Evolutionary conservation across 1,140 invertebrate species (phyloP).

Genomic region (Drosophila pachea): DNA sequence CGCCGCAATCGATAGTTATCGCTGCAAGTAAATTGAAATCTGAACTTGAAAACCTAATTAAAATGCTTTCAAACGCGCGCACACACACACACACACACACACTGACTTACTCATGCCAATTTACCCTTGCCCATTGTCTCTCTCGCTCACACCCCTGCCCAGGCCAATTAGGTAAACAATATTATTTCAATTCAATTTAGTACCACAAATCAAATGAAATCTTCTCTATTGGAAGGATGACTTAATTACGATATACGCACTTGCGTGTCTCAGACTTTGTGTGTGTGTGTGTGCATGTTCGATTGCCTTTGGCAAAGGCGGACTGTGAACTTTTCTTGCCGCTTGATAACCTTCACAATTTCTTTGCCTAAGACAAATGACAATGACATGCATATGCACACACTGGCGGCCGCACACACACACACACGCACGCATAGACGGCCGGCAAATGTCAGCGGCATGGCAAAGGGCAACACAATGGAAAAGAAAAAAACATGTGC

Average conservation of each 20-base stretch:
- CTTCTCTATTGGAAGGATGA: neutral
- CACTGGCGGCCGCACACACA: slow-evolving; percentile 3
- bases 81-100: too few species aligned
- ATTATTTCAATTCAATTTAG: too few species aligned
- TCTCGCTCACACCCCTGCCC: neutral
- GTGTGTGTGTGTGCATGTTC: too few species aligned
- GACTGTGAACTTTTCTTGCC: slow-evolving; percentile 8
- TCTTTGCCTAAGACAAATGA: slow-evolving; percentile 25
- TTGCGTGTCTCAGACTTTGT: too few species aligned
- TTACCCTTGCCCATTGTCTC: neutral
- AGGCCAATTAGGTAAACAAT: too few species aligned
- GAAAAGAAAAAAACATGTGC: slow-evolving; percentile 24
- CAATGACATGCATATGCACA: slow-evolving; percentile 22
- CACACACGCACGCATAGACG: slow-evolving; percentile 6
- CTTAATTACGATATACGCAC: slow-evolving; percentile 1
- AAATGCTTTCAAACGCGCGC: neutral
- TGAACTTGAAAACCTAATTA: neutral
- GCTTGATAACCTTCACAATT: slow-evolving; percentile 40
- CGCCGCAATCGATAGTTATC: slow-evolving; percentile 25
- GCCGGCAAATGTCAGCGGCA: slow-evolving; percentile 35
- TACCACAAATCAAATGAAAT: neutral
- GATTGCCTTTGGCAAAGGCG: neutral
- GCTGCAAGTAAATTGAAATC: slow-evolving; percentile 2
- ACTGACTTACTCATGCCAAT: neutral
- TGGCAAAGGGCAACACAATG: slow-evolving; percentile 14